These are phyloP conservation scores for Muscidifurax raptorellus DNA, from an alignment of 1,140 invertebrate species.

Conservation along the genomic window DNA sequence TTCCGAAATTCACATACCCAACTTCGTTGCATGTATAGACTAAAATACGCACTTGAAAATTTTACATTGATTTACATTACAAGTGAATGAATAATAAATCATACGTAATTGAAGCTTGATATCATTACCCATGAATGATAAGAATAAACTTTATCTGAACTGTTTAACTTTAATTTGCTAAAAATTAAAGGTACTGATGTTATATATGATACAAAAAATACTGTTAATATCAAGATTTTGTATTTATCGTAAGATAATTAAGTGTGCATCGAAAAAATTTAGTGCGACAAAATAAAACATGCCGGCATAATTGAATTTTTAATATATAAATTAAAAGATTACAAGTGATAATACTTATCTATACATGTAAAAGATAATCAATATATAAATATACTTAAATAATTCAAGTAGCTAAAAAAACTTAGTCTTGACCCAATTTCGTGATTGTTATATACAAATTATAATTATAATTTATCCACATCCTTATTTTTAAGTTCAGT, in stretches of 20 bases:
- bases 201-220: background rate
- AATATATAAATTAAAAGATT: constrained; percentile 69
- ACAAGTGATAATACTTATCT: constrained; percentile 56
- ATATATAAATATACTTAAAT: constrained; percentile 58
- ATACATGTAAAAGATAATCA: constrained; percentile 60
- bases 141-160: no score
- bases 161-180: background rate
- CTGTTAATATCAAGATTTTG: background rate
- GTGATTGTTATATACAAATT: constrained; percentile 57
- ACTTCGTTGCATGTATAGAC: background rate
- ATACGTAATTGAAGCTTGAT: background rate
- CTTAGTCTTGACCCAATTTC: constrained; percentile 55
- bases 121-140: no score
- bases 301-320: constrained; percentile 55
- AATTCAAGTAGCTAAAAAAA: constrained; percentile 56
- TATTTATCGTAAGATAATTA: background rate
- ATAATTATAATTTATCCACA: constrained; percentile 47
- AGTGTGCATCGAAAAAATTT: constrained; percentile 33
- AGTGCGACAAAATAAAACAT: constrained; percentile 53
- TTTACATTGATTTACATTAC: background rate
- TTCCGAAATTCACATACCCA: background rate
- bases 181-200: background rate
- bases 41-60: background rate
- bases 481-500: constrained; percentile 35
- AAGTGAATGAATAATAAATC: background rate